Conservation (phyloP, 2,797 vertebrate genomes). For the Cynopterus sphinx region DNA sequence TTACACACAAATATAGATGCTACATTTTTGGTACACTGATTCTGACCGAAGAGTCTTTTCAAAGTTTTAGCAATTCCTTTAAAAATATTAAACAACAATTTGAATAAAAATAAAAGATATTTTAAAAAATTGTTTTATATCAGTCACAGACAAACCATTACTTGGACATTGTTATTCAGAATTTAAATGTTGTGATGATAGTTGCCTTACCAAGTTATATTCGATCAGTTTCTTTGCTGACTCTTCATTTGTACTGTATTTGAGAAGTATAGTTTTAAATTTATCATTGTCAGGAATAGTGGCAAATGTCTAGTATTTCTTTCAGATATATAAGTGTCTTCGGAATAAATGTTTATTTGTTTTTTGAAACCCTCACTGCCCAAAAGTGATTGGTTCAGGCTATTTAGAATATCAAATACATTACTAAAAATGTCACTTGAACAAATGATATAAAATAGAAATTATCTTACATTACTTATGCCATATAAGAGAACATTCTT, state of each 20-base stretch:
- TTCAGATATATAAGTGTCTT: conserved; percentile 7
- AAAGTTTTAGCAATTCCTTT: too few species aligned
- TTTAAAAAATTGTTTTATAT: background rate
- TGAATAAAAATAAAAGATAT: background rate
- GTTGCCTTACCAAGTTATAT: background rate
- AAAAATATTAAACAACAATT: too few species aligned
- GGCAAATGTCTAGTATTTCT: background rate
- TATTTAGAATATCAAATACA: background rate
- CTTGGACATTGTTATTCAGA: background rate
- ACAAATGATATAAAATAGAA: background rate
- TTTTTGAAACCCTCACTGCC: background rate
- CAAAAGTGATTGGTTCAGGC: background rate
- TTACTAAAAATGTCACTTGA: background rate
- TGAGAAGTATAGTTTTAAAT: background rate
- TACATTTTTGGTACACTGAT: background rate
- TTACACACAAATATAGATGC: background rate
- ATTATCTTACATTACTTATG: background rate
- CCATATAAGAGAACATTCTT: background rate
- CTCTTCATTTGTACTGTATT: background rate
- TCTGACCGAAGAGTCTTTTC: too few species aligned
- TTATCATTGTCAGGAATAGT: background rate
- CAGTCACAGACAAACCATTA: background rate
- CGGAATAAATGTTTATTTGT: background rate
- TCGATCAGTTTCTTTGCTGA: background rate
- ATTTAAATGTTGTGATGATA: background rate